Percentiles rank a stretch among this genome's conserved stretches.
Conservation (phyloP, 2,888 invertebrate species). For the Chloroclysta siterata region DNA sequence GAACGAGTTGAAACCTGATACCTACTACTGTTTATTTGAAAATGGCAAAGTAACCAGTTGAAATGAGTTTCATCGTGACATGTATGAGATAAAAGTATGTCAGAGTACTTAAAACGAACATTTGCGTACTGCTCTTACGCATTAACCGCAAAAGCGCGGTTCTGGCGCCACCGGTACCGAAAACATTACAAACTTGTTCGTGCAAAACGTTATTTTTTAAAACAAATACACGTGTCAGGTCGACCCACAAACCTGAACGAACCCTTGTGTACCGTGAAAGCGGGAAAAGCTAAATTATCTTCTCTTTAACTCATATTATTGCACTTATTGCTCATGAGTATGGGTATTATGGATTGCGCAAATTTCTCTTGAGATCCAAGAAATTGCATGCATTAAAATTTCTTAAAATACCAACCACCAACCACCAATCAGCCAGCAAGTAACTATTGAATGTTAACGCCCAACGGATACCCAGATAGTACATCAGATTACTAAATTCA, state of each 20-base stretch:
- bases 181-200: slow-evolving; percentile 70
- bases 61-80: slow-evolving; percentile 40
- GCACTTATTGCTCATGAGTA: slow-evolving; percentile 20
- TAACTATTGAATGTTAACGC: slow-evolving; percentile 7
- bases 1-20: slow-evolving; percentile 18
- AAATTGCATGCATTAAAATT: slow-evolving; percentile 12
- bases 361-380: slow-evolving; percentile 13
- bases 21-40: slow-evolving; percentile 14
- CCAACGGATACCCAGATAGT: slow-evolving; percentile 18
- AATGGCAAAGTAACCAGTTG: slow-evolving; percentile 34
- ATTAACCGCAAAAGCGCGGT: slow-evolving; percentile 72
- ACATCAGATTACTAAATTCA: slow-evolving; percentile 26
- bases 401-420: slow-evolving; percentile 14
- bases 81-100: slow-evolving; percentile 67
- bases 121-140: slow-evolving; percentile 65
- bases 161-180: slow-evolving; percentile 62
- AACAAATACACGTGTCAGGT: slow-evolving; percentile 61
- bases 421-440: slow-evolving; percentile 18
- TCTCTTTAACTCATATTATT: slow-evolving; percentile 45
- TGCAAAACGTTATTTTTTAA: slow-evolving; percentile 70
- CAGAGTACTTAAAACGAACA: slow-evolving; percentile 70
- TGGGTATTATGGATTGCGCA: slow-evolving; percentile 18
- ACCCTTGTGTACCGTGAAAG: slow-evolving; percentile 61
- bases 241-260: slow-evolving; percentile 64
- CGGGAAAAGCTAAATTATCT: slow-evolving; percentile 67